These are phyloP conservation scores for Haliclystus octoradiatus DNA, from an alignment of 30 jellyfish, hydroid and myxozoan genomes.

Conservation along the genomic window DNA sequence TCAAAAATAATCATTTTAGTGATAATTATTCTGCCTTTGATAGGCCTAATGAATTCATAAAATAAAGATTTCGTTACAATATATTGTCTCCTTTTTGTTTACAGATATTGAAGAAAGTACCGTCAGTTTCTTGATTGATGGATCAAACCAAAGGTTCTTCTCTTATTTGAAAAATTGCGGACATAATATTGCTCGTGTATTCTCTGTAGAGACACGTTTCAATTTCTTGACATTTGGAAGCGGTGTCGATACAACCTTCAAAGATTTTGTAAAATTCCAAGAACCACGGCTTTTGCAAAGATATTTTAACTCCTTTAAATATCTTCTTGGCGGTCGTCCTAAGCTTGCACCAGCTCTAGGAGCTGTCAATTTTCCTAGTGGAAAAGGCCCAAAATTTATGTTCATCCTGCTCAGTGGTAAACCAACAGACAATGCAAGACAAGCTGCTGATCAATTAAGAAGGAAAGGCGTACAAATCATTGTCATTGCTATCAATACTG, in stretches of 20 bases:
- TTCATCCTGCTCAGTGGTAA: neutral
- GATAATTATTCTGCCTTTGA: too few species aligned
- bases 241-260: slow-evolving; percentile 23
- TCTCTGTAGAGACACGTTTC: slow-evolving; percentile 21
- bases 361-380: neutral
- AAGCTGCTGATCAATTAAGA: neutral
- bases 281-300: neutral
- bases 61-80: too few species aligned
- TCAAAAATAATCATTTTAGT: too few species aligned
- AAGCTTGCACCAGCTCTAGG: neutral
- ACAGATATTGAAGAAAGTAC: slow-evolving; percentile 29
- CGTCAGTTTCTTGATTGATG: slow-evolving; percentile 40
- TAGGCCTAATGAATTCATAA: too few species aligned
- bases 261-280: slow-evolving; percentile 19
- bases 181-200: slow-evolving; percentile 43
- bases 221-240: slow-evolving; percentile 47
- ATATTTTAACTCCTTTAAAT: too few species aligned
- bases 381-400: neutral
- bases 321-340: neutral
- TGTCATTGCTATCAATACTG: neutral
- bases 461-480: neutral
- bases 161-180: slow-evolving; percentile 17
- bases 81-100: too few species aligned
- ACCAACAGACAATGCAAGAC: neutral
- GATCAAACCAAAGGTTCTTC: slow-evolving; percentile 23